A percentile compares a stretch with the other conserved stretches of the same genome.
Evolutionary conservation across 64 coral and sea anemone species (phyloP).

Genomic region (Stichodactyla helianthus): DNA sequence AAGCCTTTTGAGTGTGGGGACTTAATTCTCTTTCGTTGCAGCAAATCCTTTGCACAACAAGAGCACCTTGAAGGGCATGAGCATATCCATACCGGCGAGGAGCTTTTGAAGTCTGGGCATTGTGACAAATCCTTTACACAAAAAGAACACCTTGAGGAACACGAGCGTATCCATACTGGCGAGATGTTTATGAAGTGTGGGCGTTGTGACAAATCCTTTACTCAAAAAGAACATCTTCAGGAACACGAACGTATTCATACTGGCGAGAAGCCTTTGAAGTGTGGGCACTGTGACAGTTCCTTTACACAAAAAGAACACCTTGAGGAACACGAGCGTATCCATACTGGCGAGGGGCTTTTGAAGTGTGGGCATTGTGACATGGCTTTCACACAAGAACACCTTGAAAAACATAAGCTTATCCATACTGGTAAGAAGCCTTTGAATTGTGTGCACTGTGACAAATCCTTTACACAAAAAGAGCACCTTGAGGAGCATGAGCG

Average conservation of each 20-base stretch:
- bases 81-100: slow-evolving; percentile 46
- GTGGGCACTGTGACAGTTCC: too few species aligned
- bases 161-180: slow-evolving; percentile 47
- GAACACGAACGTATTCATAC: too few species aligned
- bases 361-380: background rate
- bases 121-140: slow-evolving; percentile 61
- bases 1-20: background rate
- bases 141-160: slow-evolving; percentile 38
- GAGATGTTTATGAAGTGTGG: slow-evolving; percentile 3
- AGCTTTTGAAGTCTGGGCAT: slow-evolving; percentile 30
- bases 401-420: too few species aligned
- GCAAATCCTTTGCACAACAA: background rate
- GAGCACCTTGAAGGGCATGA: slow-evolving; percentile 22
- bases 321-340: too few species aligned
- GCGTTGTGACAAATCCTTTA: background rate
- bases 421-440: too few species aligned
- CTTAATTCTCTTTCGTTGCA: too few species aligned
- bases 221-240: too few species aligned
- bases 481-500: slow-evolving; percentile 30
- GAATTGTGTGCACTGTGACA: too few species aligned
- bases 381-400: too few species aligned
- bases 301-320: too few species aligned
- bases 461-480: background rate
- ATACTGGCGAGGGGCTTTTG: too few species aligned
- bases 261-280: too few species aligned